Evolutionary conservation across 2,888 invertebrate genomes (phyloP), one percentile per base, ranked within the genome.

Genomic region (Microctonus hyperodae): DNA sequence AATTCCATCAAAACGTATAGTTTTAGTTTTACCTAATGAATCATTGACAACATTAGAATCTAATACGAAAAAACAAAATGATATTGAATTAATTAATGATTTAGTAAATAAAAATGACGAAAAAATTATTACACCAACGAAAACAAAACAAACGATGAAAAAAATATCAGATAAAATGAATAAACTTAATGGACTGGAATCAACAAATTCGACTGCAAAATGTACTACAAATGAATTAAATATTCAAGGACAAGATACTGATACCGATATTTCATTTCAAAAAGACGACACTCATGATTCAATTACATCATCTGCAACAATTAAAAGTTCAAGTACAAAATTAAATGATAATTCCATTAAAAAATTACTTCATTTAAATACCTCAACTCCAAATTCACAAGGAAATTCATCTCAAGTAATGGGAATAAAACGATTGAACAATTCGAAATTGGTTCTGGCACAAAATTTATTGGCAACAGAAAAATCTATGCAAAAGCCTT

Each of bases 11-110:
- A 25, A 33, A 44, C 44, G 60, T 22, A 60, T 48, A 16, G 10
- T 28, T 5, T 48, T 60, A 44, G 44, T 48, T 44, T 28, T 60
- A 25, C 44, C 44, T 22, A 48, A 60, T 37, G 11, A 28, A 22
- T 37, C 35, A 37, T 37, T n/a, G 5, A 4, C 22, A n/a, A 10
- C 35, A 31, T 2, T 28, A 16, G 11, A 1, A 23, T 7, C 7
- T 3, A 50, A 20, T 11, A 1, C 0, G n/a, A 6, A 23, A n/a
- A 50, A 50, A 20, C 4, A 22, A 23, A 7, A n/a, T n/a, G n/a
- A n/a, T n/a, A n/a, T n/a, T n/a, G n/a, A n/a, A n/a, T n/a, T n/a
- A n/a, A n/a, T n/a, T n/a, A n/a, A n/a, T n/a, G n/a, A n/a, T n/a
- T n/a, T n/a, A n/a, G n/a, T n/a, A n/a, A n/a, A n/a, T n/a, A n/a